These are phyloP conservation scores for Limnephilus auricula DNA, from an alignment of 2,888 invertebrate genomes.

Conservation along the genomic window DNA sequence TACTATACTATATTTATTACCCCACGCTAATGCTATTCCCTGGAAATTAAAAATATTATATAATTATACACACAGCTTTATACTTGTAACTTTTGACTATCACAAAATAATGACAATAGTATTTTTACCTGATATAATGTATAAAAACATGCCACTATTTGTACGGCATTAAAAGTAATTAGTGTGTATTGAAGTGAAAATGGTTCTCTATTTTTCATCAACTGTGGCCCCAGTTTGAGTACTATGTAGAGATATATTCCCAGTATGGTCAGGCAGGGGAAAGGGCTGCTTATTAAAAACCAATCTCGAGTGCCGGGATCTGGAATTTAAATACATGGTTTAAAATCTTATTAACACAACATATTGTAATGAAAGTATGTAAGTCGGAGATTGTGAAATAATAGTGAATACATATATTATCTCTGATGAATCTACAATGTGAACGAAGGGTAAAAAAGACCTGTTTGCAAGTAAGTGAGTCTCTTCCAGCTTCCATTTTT, in stretches of 20 bases:
- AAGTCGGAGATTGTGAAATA: too few species aligned
- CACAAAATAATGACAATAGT: constrained; percentile 11
- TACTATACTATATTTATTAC: constrained; percentile 80
- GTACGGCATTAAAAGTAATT: constrained; percentile 82
- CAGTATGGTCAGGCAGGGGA: constrained; percentile 79
- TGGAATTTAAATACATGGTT: constrained; percentile 68
- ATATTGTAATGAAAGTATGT: neutral
- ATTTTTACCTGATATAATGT: constrained; percentile 79
- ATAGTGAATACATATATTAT: too few species aligned
- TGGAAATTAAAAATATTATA: constrained; percentile 67
- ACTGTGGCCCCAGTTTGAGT: constrained; percentile 81
- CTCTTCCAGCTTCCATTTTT: too few species aligned
- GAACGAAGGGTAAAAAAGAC: too few species aligned
- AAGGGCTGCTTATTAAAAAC: constrained; percentile 84
- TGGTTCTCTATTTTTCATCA: constrained; percentile 83
- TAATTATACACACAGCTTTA: neutral
- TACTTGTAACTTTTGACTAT: neutral
- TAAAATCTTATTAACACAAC: neutral
- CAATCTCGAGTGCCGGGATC: constrained; percentile 83
- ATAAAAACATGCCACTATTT: constrained; percentile 80
- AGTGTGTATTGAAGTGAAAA: constrained; percentile 81
- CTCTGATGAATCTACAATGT: too few species aligned
- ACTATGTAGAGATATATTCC: constrained; percentile 82
- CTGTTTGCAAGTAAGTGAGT: too few species aligned
- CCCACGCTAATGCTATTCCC: constrained; percentile 79